Evolutionary conservation across 2,888 invertebrate species (phyloP).

Genomic region (Cheilosia urbana): DNA sequence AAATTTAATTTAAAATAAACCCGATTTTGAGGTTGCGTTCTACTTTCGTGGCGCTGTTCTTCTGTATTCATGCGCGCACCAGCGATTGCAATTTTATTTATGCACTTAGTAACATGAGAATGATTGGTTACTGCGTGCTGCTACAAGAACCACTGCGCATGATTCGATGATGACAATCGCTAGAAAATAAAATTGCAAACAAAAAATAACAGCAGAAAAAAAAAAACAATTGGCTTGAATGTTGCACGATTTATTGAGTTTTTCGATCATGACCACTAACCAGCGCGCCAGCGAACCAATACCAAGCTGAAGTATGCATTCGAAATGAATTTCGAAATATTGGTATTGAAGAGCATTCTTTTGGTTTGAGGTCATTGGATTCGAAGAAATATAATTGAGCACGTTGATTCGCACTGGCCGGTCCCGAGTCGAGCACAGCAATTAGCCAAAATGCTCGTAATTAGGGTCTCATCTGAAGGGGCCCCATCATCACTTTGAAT

Average conservation of each 20-base stretch:
- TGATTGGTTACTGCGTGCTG: slow-evolving; percentile 19
- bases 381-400: not conserved
- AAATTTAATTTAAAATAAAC: slow-evolving; percentile 67
- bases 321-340: slow-evolving; percentile 58
- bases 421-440: slow-evolving; percentile 15
- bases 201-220: not conserved
- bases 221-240: slow-evolving; percentile 41
- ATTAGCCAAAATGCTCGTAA: slow-evolving; percentile 41
- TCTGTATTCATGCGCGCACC: slow-evolving; percentile 21
- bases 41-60: slow-evolving; percentile 58
- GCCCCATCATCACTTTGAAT: slow-evolving; percentile 18
- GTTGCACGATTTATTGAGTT: slow-evolving; percentile 17
- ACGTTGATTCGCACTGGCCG: slow-evolving; percentile 24
- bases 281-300: slow-evolving; percentile 8
- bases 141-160: slow-evolving; percentile 49
- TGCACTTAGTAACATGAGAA: slow-evolving; percentile 69
- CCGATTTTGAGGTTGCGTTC: slow-evolving; percentile 71
- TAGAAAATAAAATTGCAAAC: not conserved
- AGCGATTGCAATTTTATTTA: slow-evolving; percentile 59
- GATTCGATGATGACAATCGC: slow-evolving; percentile 50
- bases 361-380: slow-evolving; percentile 60
- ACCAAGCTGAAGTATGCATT: slow-evolving; percentile 38
- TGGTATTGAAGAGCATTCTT: slow-evolving; percentile 63
- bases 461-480: slow-evolving; percentile 13
- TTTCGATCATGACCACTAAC: slow-evolving; percentile 44